phyloP scores from a whole-genome alignment of 2,888 invertebrate genomes.

The Tetranychus piercei region DNA sequence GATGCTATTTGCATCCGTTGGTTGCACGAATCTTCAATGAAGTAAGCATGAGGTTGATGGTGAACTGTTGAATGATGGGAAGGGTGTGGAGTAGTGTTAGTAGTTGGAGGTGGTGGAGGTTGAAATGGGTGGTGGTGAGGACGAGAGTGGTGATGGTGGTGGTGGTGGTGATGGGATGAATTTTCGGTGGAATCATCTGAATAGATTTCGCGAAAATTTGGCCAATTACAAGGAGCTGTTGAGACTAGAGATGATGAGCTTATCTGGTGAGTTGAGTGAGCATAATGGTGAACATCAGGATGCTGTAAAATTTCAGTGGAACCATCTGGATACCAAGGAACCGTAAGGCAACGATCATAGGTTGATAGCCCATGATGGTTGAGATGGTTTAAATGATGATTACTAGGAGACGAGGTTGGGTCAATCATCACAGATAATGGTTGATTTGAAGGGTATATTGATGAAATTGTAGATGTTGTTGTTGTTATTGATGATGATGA shows the following conservation, averaged over 20 bases:
- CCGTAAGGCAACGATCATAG: background rate
- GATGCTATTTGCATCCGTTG: background rate
- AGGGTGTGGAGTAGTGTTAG: background rate
- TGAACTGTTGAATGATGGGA: background rate
- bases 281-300: background rate
- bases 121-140: background rate
- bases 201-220: background rate
- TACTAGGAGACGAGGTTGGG: background rate
- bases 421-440: background rate
- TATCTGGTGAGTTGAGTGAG: background rate
- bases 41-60: background rate
- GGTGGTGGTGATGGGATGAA: background rate
- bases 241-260: background rate
- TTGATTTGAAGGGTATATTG: background rate
- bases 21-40: background rate
- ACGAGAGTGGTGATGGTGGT: background rate
- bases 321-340: background rate
- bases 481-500: background rate
- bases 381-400: background rate
- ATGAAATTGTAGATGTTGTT: background rate
- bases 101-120: background rate
- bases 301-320: background rate
- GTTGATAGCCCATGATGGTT: constrained; percentile 1
- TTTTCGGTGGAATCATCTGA: background rate
- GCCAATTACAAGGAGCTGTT: background rate